These are phyloP conservation scores for Calliopum simillimum DNA, from an alignment of 2,888 invertebrate genomes.

Conservation along the genomic window DNA sequence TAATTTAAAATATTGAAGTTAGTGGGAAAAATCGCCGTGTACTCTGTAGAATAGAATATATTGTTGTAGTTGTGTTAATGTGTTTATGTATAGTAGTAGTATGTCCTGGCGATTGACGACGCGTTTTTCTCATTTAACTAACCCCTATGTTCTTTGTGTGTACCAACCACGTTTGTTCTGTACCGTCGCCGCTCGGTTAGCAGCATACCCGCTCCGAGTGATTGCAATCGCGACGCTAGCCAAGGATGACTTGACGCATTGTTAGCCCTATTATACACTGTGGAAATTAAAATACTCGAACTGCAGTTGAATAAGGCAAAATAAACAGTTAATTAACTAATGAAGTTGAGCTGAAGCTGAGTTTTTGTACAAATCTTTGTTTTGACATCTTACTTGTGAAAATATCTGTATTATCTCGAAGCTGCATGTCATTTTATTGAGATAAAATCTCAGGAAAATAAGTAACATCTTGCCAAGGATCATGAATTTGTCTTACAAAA, in stretches of 20 bases:
- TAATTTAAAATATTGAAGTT: constrained; percentile 21
- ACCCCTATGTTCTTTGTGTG: not conserved
- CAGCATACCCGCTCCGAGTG: constrained; percentile 24
- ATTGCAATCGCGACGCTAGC: constrained; percentile 30
- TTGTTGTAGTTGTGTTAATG: not conserved
- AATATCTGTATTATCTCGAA: too few relatives aligned
- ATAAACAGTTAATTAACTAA: too few relatives aligned
- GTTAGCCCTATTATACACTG: constrained; percentile 21
- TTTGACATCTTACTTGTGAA: too few relatives aligned
- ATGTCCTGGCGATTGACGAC: constrained; percentile 5
- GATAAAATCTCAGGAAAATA: too few relatives aligned
- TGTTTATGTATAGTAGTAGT: constrained; percentile 2
- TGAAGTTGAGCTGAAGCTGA: too few relatives aligned
- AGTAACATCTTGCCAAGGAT: too few relatives aligned
- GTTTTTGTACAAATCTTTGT: too few relatives aligned
- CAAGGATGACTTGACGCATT: not conserved
- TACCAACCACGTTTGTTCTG: not conserved
- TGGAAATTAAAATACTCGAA: not conserved
- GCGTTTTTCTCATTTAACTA: constrained; percentile 7
- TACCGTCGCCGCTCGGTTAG: not conserved
- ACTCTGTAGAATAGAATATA: not conserved
- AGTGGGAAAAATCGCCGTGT: constrained; percentile 3
- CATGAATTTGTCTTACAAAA: too few relatives aligned
- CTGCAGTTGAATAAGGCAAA: too few relatives aligned
- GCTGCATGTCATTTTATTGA: too few relatives aligned